Evolutionary conservation across 2,113 vertebrate species (phyloP).

Genomic region (Paraplagusia blochii): DNA sequence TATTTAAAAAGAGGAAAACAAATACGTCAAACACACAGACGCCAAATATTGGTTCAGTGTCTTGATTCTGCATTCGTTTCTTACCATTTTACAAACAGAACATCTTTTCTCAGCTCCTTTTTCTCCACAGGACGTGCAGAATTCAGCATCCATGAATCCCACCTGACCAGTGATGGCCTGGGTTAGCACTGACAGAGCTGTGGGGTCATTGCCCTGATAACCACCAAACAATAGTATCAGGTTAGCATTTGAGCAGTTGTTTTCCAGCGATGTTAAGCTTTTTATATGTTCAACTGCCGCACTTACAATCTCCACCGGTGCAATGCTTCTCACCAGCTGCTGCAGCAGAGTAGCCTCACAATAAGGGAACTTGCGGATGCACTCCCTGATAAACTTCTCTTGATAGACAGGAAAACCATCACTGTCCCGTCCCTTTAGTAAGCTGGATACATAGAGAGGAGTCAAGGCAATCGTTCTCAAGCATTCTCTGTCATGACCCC

Average conservation of each 20-base stretch:
- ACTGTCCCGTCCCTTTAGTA: slow-evolving; percentile 87
- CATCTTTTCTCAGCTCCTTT: slow-evolving; percentile 94
- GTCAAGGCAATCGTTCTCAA: too few relatives aligned
- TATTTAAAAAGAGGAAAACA: slow-evolving; percentile 46
- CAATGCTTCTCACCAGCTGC: slow-evolving; percentile 95
- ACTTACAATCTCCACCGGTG: slow-evolving; percentile 96
- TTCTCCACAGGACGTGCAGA: slow-evolving; percentile 94
- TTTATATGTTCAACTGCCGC: too few relatives aligned
- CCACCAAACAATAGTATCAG: too few relatives aligned
- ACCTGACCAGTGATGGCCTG: slow-evolving; percentile 97
- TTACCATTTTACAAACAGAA: slow-evolving; percentile 91
- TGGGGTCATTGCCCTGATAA: slow-evolving; percentile 90
- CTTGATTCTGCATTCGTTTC: not conserved
- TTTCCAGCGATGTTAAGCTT: too few relatives aligned
- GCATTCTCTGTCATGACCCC: too few relatives aligned
- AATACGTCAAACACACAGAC: not conserved
- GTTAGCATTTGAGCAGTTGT: too few relatives aligned
- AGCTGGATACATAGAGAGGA: slow-evolving; percentile 64
- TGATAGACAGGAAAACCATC: slow-evolving; percentile 92
- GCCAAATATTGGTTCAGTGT: too few relatives aligned
- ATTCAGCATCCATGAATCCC: slow-evolving; percentile 94
- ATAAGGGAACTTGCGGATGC: slow-evolving; percentile 94
- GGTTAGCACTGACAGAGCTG: slow-evolving; percentile 93
- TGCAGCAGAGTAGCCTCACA: slow-evolving; percentile 93
- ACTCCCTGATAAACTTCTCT: slow-evolving; percentile 93